Evolutionary conservation across 1,140 invertebrate species (phyloP), one percentile per base, ranked within the genome.

Genomic region (Drosophila tropicalis): DNA sequence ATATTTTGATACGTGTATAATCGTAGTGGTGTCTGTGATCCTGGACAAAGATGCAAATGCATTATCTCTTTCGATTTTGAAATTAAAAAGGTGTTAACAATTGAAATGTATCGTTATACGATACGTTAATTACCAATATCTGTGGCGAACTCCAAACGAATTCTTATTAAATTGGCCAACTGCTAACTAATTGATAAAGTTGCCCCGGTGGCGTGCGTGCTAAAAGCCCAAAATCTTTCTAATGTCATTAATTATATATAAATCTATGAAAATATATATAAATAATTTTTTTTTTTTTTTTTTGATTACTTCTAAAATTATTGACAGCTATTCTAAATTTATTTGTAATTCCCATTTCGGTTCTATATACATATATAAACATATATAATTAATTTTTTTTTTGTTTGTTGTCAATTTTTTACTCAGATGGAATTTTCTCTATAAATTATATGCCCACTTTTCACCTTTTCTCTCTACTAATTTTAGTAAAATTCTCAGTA

Each of bases 401-500:
- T 40, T 47, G 34, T 67, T 47, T 29, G 64, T 72, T 72, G 65
- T 72, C 40, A 51, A 17, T 47, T 17, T 39, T 57, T 71, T 67
- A 61, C 73, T 76, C 73, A 75, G 66, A 73, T 76, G 72, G 72
- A 65, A 68, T 17, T 39, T 74, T 72, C 67, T 75, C 39, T 44
- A 44, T 36, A 7, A 22, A 12, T 51, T 69, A 58, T 75, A 25
- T 62, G 41, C 58, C 58, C 62, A 60, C 44, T 34, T 51, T 51
- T 22, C 12, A 4, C 3, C 5, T 22, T 22, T 51, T 47, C 19
- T 51, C 17, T 51, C 44, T 51, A 51, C 9, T 15, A 51, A 9
- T 22, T 51, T 76, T 76, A 77, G 67, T 70, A 54, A 77, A 77
- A 71, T 77, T 76, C 73, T 76, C 74, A 76, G 44, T 71, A 51